Evolutionary conservation across 2,888 invertebrate species (phyloP), one percentile per base, ranked within the genome.

Genomic region (Ommatoiulus sabulosus): DNA sequence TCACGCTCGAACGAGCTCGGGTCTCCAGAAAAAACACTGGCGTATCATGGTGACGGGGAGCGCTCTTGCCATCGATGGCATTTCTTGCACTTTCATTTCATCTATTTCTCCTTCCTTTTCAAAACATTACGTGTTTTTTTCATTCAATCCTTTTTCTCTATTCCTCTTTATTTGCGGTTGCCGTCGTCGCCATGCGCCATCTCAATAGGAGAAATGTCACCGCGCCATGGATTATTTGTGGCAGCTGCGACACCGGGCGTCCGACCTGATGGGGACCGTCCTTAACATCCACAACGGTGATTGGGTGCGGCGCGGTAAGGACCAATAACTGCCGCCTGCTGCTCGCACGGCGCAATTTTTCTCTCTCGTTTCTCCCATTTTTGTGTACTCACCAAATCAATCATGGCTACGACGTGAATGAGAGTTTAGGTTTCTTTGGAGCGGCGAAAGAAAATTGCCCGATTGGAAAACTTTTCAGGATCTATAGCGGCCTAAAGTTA

Each of bases 251-350:
- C 98, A 99, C 93, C 94, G 97, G 57, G 95, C 95, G 89, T 95
- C 97, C 3, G 98, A 99, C 93, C 94, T 99, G 10, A 98, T 99
- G 96, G 99, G 99, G 5, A 98, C 98, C 0, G 98, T 99, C 7
- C 94, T 99, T 88, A 98, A 99, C 93, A 96, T 99, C n/a, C 97
- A 99, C 92, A 98, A 97, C 3, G 99, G 99, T 0, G 98, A 99
- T 93, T 99, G 99, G 99, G 96, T 99, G 6, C 94, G 99, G 86
- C 95, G 98, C 91, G 94, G 93, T 93, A 89, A 87, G 90, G 7
- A 57, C 57, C 44, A 87, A n/a, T 44, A 44, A 15, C 72, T 72
- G 72, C 63, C 63, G n/a, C 20, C 20, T 52, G 52, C 15, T 52
- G 52, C 52, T 52, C 17, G 52, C 52, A 15, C 6, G n/a, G 20